A percentile compares a stretch with the other conserved stretches of the same genome.
These are phyloP conservation scores for Orthosia incerta DNA, from an alignment of 2,888 invertebrate species.

Conservation along the genomic window DNA sequence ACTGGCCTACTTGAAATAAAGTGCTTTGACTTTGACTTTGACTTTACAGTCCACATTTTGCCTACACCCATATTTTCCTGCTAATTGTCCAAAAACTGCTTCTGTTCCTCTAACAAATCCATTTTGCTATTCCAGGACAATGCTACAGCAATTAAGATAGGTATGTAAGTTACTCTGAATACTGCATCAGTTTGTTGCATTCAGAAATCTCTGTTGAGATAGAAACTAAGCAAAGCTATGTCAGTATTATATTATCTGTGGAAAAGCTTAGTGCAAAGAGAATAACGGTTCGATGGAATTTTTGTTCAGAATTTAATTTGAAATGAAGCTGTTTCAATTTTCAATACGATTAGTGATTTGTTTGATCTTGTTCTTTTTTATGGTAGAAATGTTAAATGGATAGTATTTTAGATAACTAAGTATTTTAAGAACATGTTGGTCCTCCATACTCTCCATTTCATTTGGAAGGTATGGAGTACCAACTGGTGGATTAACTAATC, in stretches of 20 bases:
- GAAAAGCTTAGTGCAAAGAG: too few relatives aligned
- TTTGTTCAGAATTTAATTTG: slow-evolving; percentile 3
- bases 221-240: background rate
- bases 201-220: background rate
- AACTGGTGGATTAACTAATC: too few relatives aligned
- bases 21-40: too few relatives aligned
- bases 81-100: slow-evolving; percentile 1
- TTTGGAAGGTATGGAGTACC: too few relatives aligned
- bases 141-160: slow-evolving; percentile 28
- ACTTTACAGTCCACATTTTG: too few relatives aligned
- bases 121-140: slow-evolving; percentile 4
- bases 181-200: slow-evolving; percentile 1
- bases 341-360: background rate
- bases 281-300: background rate
- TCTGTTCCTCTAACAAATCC: slow-evolving; percentile 1
- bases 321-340: background rate
- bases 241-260: too few relatives aligned
- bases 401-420: too few relatives aligned
- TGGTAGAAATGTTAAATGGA: too few relatives aligned
- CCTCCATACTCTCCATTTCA: too few relatives aligned
- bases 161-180: slow-evolving; percentile 6
- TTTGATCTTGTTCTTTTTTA: too few relatives aligned
- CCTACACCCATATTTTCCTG: background rate
- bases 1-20: too few relatives aligned
- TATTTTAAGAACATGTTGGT: too few relatives aligned